phyloP scores from a whole-genome alignment of 1,140 invertebrate species.

The Drosophila albomicans region DNA sequence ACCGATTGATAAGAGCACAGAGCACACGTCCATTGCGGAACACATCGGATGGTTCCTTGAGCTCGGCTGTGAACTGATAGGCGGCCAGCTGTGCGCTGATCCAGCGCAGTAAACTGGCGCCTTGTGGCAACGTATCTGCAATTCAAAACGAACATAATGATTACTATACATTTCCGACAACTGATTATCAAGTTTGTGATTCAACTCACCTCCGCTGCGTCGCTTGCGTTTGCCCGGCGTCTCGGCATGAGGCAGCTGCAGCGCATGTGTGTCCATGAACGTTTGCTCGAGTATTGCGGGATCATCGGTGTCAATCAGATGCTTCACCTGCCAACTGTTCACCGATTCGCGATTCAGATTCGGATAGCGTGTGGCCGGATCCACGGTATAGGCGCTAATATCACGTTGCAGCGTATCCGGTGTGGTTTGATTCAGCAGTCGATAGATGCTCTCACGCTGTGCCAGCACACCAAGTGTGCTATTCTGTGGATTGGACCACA shows the following conservation, averaged over 20 bases:
- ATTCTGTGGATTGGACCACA: conserved; percentile 90
- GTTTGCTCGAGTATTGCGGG: conserved; percentile 86
- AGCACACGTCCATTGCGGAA: conserved; percentile 81
- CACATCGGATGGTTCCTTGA: conserved; percentile 81
- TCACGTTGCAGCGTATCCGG: conserved; percentile 97
- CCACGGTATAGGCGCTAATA: conserved; percentile 94
- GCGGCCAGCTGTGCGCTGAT: conserved; percentile 73
- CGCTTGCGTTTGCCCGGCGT: conserved; percentile 76
- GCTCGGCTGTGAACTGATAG: conserved; percentile 67
- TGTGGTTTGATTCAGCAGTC: conserved; percentile 95
- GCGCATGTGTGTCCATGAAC: conserved; percentile 84
- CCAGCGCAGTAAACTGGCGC: conserved; percentile 73
- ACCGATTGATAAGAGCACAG: conserved; percentile 82
- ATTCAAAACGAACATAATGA: background rate
- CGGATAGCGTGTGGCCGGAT: conserved; percentile 93
- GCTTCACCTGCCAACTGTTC: conserved; percentile 87
- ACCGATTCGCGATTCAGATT: conserved; percentile 88
- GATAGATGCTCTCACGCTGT: conserved; percentile 97
- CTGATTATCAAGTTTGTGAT: background rate
- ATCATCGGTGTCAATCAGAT: conserved; percentile 88
- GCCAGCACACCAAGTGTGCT: conserved; percentile 94
- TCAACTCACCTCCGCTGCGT: conserved; percentile 74
- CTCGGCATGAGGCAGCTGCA: conserved; percentile 65
- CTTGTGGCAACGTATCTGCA: conserved; percentile 70
- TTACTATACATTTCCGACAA: background rate